Evolutionary conservation across 2,113 vertebrate genomes (phyloP).

Genomic region (Saimiri boliviensis): DNA sequence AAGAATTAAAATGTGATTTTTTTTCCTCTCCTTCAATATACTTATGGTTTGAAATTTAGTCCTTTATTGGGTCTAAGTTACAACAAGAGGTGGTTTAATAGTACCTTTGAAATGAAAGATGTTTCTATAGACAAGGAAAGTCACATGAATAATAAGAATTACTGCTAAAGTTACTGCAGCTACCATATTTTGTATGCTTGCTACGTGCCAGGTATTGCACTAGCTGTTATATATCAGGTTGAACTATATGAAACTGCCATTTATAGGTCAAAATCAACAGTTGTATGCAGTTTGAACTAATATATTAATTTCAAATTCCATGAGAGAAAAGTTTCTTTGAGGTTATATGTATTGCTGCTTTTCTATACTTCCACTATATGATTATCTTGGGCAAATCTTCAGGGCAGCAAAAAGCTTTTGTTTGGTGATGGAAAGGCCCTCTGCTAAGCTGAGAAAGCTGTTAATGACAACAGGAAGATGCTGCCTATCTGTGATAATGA

Average conservation of each 20-base stretch:
- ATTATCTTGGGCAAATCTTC: neutral
- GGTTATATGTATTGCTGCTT: neutral
- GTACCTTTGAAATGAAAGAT: neutral
- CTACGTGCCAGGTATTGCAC: neutral
- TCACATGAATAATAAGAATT: neutral
- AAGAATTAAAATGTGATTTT: constrained; percentile 54
- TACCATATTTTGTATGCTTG: neutral
- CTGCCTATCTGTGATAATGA: neutral
- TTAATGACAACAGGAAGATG: neutral
- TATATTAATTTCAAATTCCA: constrained; percentile 18
- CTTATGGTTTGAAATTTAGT: constrained; percentile 1
- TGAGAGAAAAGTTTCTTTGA: neutral
- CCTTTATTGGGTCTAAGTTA: constrained; percentile 16
- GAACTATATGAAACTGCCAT: neutral
- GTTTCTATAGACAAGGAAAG: constrained; percentile 34
- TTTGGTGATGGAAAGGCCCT: neutral
- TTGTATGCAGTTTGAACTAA: constrained; percentile 25
- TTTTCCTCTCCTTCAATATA: neutral
- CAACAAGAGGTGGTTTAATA: constrained; percentile 16
- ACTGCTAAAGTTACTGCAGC: neutral
- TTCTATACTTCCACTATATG: neutral
- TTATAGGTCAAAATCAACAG: constrained; percentile 25
- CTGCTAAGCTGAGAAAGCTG: neutral
- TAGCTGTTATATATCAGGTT: neutral
- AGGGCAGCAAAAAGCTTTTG: neutral